These are phyloP conservation scores for Engraulis encrasicolus DNA, from an alignment of 2,113 vertebrate species.

Conservation along the genomic window DNA sequence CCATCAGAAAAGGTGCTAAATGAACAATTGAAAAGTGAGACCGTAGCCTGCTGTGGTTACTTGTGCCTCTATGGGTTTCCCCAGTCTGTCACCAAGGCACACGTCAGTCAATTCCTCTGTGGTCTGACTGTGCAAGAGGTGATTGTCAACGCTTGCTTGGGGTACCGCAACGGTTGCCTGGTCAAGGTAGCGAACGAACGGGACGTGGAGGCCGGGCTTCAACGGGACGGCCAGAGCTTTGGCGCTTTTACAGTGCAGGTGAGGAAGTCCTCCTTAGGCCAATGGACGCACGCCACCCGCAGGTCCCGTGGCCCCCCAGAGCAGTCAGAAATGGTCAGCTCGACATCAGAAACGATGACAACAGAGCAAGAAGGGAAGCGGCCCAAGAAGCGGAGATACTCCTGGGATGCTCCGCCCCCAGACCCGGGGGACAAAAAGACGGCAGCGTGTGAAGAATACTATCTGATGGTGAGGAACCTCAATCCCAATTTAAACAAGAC, in stretches of 20 bases:
- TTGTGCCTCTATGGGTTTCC: constrained; percentile 88
- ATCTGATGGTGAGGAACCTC: constrained; percentile 84
- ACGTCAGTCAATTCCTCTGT: constrained; percentile 82
- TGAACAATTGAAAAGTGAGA: neutral
- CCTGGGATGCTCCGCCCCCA: neutral
- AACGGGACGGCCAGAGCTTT: constrained; percentile 77
- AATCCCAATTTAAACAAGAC: constrained; percentile 79
- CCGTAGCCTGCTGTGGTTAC: constrained; percentile 64
- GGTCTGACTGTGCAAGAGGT: constrained; percentile 82
- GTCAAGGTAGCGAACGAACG: constrained; percentile 83
- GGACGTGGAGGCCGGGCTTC: constrained; percentile 80
- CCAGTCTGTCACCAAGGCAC: constrained; percentile 78
- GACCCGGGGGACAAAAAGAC: neutral
- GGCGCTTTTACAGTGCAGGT: constrained; percentile 82
- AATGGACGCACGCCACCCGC: constrained; percentile 82
- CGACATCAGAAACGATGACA: neutral
- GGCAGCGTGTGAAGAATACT: constrained; percentile 72
- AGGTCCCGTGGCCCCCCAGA: constrained; percentile 35
- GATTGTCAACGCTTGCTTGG: constrained; percentile 73
- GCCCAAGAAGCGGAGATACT: neutral
- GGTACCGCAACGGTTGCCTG: constrained; percentile 75
- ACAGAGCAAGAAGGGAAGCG: neutral
- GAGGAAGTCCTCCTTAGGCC: constrained; percentile 79
- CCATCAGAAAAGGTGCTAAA: neutral
- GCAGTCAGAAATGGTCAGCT: neutral